Conservation (phyloP, 2,888 invertebrate genomes). For the Thecophora atra region DNA sequence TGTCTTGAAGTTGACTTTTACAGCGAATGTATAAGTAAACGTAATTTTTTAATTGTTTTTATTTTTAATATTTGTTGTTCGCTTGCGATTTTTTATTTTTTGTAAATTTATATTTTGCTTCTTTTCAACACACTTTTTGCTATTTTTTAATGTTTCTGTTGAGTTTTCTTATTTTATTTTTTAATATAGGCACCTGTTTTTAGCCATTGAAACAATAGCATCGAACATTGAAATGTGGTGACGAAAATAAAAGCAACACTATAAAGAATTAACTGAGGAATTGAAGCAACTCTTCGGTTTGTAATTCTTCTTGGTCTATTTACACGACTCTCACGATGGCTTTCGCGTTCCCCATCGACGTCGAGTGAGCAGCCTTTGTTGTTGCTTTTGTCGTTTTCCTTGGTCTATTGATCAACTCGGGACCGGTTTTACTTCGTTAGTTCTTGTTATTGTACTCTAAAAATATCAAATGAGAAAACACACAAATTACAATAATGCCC, state of each 20-base stretch:
- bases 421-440: conserved; percentile 3
- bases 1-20: too few relatives aligned
- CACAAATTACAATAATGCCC: not conserved
- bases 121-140: conserved; percentile 21
- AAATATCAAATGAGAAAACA: not conserved
- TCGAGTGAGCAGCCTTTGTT: conserved; percentile 21
- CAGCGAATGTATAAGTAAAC: too few relatives aligned
- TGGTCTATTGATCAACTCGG: not conserved
- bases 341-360: conserved; percentile 6
- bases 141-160: too few relatives aligned
- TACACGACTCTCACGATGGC: not conserved
- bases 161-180: too few relatives aligned
- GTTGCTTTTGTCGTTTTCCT: not conserved
- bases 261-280: not conserved
- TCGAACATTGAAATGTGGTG: not conserved
- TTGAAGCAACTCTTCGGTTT: too few relatives aligned
- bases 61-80: too few relatives aligned
- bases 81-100: too few relatives aligned
- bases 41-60: too few relatives aligned
- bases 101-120: too few relatives aligned
- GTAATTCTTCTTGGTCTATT: conserved; percentile 16
- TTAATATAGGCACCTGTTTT: too few relatives aligned
- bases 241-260: not conserved
- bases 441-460: conserved; percentile 12
- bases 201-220: conserved; percentile 5